Percentiles rank a stretch among this genome's conserved stretches.
phyloP scores from a whole-genome alignment of 2,888 invertebrate genomes.

The Pandemis heparana region DNA sequence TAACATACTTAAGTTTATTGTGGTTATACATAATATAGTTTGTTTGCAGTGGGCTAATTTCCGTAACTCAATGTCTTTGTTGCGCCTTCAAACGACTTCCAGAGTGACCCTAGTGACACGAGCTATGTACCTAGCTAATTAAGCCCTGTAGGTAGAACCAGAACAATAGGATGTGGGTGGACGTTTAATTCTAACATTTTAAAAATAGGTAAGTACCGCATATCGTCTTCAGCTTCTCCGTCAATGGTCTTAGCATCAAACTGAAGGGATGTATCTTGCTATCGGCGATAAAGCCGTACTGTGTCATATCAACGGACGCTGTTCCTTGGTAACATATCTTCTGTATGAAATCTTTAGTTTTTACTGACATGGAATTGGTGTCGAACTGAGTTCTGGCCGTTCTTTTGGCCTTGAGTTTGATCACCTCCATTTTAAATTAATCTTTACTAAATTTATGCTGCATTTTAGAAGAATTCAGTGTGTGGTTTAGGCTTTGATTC shows the following conservation, averaged over 20 bases:
- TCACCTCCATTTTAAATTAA: neutral
- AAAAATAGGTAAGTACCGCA: slow-evolving; percentile 49
- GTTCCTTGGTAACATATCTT: slow-evolving; percentile 61
- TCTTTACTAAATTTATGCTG: neutral
- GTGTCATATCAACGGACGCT: slow-evolving; percentile 67
- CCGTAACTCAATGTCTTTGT: too few species aligned
- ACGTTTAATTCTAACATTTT: neutral
- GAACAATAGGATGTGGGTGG: too few species aligned
- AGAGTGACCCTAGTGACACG: too few species aligned
- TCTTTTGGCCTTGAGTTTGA: neutral
- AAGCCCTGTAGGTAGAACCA: too few species aligned
- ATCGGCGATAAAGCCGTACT: slow-evolving; percentile 62
- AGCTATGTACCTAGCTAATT: too few species aligned
- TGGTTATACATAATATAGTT: too few species aligned
- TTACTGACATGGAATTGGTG: slow-evolving; percentile 51
- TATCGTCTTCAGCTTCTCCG: slow-evolving; percentile 55
- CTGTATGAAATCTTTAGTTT: slow-evolving; percentile 61
- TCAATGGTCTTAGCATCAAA: slow-evolving; percentile 55
- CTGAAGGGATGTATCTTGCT: slow-evolving; percentile 54
- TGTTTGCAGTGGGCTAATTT: too few species aligned
- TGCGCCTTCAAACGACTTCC: too few species aligned
- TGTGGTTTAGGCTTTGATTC: neutral
- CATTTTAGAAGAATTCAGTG: neutral
- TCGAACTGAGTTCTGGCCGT: neutral
- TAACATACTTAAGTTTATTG: too few species aligned